Conservation (phyloP, 2,113 vertebrate species). For the Tympanuchus pallidicinctus region DNA sequence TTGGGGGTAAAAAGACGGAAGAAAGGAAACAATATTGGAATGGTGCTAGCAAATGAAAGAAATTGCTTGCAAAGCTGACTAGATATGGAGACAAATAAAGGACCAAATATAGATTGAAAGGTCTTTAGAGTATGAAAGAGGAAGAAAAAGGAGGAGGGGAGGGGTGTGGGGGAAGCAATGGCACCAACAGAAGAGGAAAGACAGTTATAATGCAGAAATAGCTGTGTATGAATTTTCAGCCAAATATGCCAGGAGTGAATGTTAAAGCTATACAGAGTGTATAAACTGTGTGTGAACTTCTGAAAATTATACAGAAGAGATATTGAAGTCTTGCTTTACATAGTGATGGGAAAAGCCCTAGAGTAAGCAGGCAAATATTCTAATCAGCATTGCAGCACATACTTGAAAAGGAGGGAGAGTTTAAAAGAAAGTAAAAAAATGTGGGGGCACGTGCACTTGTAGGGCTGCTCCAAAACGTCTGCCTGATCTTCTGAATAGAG, state of each 20-base stretch:
- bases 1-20: not conserved
- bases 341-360: not conserved
- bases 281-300: not conserved
- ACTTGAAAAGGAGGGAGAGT: not conserved
- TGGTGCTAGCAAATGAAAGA: not conserved
- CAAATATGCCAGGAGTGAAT: not conserved
- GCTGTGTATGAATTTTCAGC: not conserved
- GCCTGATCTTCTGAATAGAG: not conserved
- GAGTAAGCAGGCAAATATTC: not conserved
- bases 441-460: not conserved
- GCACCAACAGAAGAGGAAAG: not conserved
- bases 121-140: not conserved
- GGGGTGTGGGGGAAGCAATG: not conserved
- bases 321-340: not conserved
- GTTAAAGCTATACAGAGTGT: not conserved
- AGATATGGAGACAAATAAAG: constrained; percentile 10
- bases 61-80: constrained; percentile 6
- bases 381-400: not conserved
- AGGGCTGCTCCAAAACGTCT: not conserved
- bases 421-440: not conserved
- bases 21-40: not conserved
- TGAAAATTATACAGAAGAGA: not conserved
- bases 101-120: constrained; percentile 11
- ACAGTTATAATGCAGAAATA: not conserved
- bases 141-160: not conserved